phyloP scores from a whole-genome alignment of 2,888 invertebrate genomes.

The Aspidapion aeneum region DNA sequence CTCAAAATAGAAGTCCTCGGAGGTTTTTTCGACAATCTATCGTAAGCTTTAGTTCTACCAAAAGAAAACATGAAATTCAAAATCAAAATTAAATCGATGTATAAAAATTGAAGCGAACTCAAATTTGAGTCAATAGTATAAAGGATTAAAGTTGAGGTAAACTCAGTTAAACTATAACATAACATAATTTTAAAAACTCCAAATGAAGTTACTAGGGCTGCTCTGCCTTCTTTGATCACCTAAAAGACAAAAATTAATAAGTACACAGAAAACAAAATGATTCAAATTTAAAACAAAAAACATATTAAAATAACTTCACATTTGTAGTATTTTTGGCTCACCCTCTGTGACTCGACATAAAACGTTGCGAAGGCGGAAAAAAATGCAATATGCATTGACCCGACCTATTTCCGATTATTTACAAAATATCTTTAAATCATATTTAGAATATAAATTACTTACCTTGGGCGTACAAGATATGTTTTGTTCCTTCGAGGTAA shows the following conservation, averaged over 20 bases:
- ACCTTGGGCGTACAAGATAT: conserved; percentile 79
- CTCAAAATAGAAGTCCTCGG: conserved; percentile 55
- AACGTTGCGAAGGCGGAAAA: too few species aligned
- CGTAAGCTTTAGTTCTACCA: conserved; percentile 57
- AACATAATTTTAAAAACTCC: conserved; percentile 99
- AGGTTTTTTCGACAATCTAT: conserved; percentile 49
- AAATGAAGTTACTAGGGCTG: conserved; percentile 94
- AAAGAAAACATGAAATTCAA: conserved; percentile 62
- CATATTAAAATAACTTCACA: too few species aligned
- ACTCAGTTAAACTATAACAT: conserved; percentile 89
- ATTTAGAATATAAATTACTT: too few species aligned
- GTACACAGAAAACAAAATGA: too few species aligned
- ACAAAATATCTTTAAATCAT: too few species aligned
- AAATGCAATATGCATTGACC: too few species aligned
- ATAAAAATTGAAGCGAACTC: conserved; percentile 62
- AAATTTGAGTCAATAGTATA: conserved; percentile 66
- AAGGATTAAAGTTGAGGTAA: conserved; percentile 83
- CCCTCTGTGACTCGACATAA: too few species aligned
- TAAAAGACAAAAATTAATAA: too few species aligned
- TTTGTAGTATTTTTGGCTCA: too few species aligned
- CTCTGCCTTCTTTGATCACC: conserved; percentile 85
- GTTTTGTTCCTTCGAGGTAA: conserved; percentile 82
- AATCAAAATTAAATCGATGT: conserved; percentile 61
- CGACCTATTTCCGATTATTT: too few species aligned
- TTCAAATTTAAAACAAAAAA: too few species aligned